Evolutionary conservation across 2,113 vertebrate genomes (phyloP).

Genomic region (Anser brachyrhynchus): DNA sequence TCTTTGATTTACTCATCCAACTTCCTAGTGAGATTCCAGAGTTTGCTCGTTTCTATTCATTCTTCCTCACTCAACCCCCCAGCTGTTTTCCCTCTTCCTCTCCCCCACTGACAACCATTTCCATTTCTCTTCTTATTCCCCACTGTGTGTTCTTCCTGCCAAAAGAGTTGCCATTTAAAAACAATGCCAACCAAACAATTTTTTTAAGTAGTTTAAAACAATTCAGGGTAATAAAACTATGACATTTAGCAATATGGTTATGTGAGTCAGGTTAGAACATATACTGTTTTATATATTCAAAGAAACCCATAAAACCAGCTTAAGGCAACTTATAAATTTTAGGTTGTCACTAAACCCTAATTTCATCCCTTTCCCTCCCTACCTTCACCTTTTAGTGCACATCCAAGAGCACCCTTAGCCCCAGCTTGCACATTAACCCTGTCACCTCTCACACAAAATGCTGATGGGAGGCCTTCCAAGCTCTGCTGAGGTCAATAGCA

Average conservation of each 20-base stretch:
- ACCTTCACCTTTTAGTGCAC: neutral
- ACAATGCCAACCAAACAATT: neutral
- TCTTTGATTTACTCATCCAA: slow-evolving; percentile 12
- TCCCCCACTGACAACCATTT: slow-evolving; percentile 18
- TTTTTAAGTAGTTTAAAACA: neutral
- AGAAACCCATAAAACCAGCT: neutral
- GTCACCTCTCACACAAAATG: neutral
- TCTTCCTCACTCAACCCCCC: neutral
- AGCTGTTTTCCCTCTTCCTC: slow-evolving; percentile 21
- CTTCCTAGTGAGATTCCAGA: neutral
- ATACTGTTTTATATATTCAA: neutral
- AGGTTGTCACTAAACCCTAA: neutral
- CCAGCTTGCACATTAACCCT: neutral
- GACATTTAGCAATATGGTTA: neutral
- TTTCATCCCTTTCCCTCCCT: neutral
- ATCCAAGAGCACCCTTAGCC: neutral
- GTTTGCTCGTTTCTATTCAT: neutral
- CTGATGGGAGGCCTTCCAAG: neutral
- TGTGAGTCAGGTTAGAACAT: neutral
- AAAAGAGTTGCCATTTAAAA: neutral
- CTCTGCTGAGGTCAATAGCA: neutral
- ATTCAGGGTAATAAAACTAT: neutral
- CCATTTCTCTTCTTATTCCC: slow-evolving; percentile 10
- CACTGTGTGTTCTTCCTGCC: neutral
- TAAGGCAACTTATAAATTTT: neutral